Percentiles rank a stretch among this genome's conserved stretches.
Conservation (phyloP, 2,113 vertebrate genomes). For the Petrocephalus microphthalmus region DNA sequence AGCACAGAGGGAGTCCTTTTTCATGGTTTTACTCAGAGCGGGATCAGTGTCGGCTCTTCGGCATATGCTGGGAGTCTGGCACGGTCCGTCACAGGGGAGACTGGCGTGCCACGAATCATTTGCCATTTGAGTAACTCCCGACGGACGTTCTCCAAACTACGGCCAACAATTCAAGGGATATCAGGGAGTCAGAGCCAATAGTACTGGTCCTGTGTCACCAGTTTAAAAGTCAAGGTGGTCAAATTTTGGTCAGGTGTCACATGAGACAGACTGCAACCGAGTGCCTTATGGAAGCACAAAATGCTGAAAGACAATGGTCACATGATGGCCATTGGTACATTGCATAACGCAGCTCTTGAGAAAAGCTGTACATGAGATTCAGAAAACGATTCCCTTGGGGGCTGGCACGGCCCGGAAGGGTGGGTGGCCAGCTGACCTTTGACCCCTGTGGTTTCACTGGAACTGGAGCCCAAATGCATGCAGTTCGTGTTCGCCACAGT, state of each 20-base stretch:
- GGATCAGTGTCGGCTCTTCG: neutral
- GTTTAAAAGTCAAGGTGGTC: neutral
- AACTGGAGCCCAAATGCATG: neutral
- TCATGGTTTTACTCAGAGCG: neutral
- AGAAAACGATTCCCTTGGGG: neutral
- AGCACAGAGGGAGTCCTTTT: neutral
- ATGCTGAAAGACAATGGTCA: neutral
- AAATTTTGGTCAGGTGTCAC: neutral
- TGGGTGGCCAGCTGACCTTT: neutral
- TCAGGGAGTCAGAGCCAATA: neutral
- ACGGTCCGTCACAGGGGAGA: neutral
- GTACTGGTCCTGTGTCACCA: neutral
- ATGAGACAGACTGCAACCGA: neutral
- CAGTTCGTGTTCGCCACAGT: neutral
- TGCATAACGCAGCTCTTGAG: neutral
- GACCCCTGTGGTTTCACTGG: neutral
- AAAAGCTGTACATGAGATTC: neutral
- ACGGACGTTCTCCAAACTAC: neutral
- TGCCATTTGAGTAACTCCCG: neutral
- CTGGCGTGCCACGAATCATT: neutral
- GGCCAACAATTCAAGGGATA: neutral
- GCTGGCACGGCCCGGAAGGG: neutral
- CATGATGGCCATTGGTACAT: neutral
- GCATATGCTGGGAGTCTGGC: neutral
- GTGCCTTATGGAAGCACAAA: neutral